Conservation (phyloP, 2,797 vertebrate species). For the Sternotherus odoratus region DNA sequence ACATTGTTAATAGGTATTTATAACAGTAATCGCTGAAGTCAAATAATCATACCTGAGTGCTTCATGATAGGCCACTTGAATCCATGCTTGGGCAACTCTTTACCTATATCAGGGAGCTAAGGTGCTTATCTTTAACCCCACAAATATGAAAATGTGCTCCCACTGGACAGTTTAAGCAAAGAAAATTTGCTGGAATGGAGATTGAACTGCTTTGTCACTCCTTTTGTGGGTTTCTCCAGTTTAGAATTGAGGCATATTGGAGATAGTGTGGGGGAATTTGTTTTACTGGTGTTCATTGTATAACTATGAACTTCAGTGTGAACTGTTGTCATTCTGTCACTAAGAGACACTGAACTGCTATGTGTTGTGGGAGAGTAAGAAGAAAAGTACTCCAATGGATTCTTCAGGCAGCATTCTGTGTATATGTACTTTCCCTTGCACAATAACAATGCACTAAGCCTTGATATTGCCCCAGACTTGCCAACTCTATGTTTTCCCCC, state of each 20-base stretch:
- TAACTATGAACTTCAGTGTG: background rate
- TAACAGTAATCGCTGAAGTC: background rate
- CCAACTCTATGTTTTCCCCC: background rate
- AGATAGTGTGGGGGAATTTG: background rate
- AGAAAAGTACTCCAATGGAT: background rate
- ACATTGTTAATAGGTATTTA: background rate
- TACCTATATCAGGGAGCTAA: background rate
- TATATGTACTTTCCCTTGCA: background rate
- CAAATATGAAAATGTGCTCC: background rate
- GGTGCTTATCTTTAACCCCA: background rate
- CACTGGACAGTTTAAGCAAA: background rate
- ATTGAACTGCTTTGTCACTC: background rate
- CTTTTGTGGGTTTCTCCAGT: background rate
- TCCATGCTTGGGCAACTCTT: background rate
- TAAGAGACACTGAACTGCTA: background rate
- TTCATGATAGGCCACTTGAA: background rate
- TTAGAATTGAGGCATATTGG: background rate
- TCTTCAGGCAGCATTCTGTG: background rate
- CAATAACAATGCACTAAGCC: background rate
- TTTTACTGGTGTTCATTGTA: background rate
- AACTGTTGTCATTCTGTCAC: background rate
- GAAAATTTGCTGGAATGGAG: background rate
- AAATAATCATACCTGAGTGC: background rate
- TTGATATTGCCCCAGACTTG: background rate
- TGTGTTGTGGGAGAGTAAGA: background rate